Evolutionary conservation across 2,888 invertebrate species (phyloP).

Genomic region (Pseudeuparius sepicola): DNA sequence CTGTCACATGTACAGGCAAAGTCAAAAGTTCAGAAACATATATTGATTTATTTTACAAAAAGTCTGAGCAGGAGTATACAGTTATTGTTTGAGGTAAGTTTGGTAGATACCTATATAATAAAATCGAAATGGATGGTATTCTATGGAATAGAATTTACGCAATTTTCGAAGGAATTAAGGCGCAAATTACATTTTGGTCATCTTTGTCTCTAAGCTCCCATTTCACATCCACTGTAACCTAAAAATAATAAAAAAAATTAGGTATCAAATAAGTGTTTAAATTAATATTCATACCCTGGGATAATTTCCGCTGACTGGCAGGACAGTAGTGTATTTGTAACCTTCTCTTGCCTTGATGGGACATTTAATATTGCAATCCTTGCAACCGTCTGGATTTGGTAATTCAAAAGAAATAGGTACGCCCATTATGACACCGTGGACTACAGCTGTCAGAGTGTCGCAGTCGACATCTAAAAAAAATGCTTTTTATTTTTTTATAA

Average conservation of each 20-base stretch:
- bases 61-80: too few relatives aligned
- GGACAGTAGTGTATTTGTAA: conserved; percentile 42
- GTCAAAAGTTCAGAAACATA: too few relatives aligned
- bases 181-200: conserved; percentile 54
- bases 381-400: conserved; percentile 63
- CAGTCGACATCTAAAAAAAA: conserved; percentile 44
- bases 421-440: conserved; percentile 66
- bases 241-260: too few relatives aligned
- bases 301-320: conserved; percentile 57
- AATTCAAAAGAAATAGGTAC: conserved; percentile 65
- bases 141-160: too few relatives aligned
- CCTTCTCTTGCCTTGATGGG: conserved; percentile 50
- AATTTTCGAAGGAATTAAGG: conserved; percentile 59
- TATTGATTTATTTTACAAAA: too few relatives aligned
- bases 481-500: too few relatives aligned
- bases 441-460: conserved; percentile 48
- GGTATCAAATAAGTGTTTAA: too few relatives aligned
- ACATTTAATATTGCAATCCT: conserved; percentile 55
- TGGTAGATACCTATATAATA: too few relatives aligned
- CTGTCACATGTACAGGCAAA: too few relatives aligned
- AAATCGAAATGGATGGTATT: too few relatives aligned
- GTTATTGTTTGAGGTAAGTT: too few relatives aligned
- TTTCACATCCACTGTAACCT: conserved; percentile 57
- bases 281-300: conserved; percentile 56
- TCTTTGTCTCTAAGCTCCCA: conserved; percentile 60